phyloP scores from a whole-genome alignment of 53 echinoderm and acorn worm genomes.

The Astropecten irregularis region DNA sequence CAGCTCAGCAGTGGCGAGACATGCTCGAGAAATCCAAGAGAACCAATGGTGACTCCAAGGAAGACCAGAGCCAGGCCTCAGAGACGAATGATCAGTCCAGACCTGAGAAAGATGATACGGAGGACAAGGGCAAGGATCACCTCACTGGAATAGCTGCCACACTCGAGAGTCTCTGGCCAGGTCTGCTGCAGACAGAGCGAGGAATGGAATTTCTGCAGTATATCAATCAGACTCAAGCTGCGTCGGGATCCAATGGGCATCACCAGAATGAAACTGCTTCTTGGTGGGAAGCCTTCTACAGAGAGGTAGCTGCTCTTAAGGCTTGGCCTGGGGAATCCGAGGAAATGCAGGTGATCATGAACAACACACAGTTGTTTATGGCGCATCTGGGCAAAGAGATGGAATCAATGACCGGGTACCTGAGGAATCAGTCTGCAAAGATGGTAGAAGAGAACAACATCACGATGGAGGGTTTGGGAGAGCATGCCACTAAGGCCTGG shows the following conservation, averaged over 20 bases:
- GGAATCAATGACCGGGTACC: constrained; percentile 21
- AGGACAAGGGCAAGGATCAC: constrained; percentile 4
- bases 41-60: not conserved
- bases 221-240: constrained; percentile 27
- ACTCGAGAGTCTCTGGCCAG: constrained; percentile 28
- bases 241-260: not conserved
- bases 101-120: not conserved
- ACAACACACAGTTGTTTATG: constrained; percentile 29
- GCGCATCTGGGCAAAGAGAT: constrained; percentile 7
- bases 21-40: constrained; percentile 14
- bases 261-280: not conserved
- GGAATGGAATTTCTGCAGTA: constrained; percentile 38
- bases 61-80: constrained; percentile 11
- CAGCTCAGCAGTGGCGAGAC: constrained; percentile 36
- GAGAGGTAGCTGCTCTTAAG: constrained; percentile 19
- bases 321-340: constrained; percentile 17
- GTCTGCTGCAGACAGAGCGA: constrained; percentile 5
- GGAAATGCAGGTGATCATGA: constrained; percentile 3
- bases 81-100: not conserved
- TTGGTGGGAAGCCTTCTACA: constrained; percentile 9
- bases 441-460: constrained; percentile 25
- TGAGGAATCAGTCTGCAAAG: constrained; percentile 39
- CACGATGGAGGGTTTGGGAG: constrained; percentile 30
- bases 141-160: constrained; percentile 29
- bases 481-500: constrained; percentile 60